Percentiles rank a stretch among this genome's conserved stretches.
These are phyloP conservation scores for Onychorhynchus coronatus DNA, from an alignment of 2,113 vertebrate genomes.

Conservation along the genomic window DNA sequence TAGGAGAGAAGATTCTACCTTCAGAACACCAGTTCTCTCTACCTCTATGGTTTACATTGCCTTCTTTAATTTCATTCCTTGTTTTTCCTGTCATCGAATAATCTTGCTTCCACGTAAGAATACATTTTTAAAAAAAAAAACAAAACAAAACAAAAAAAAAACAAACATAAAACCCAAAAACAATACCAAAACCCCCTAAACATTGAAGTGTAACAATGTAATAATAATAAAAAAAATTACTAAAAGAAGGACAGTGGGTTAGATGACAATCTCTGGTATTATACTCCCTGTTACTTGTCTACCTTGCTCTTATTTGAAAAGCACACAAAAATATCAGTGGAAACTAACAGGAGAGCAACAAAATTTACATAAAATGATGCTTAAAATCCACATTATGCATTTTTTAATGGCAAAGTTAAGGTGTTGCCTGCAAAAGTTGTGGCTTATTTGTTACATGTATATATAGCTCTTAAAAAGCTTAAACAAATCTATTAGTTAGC, in stretches of 20 bases:
- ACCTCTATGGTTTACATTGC: background rate
- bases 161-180: background rate
- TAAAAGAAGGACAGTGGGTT: background rate
- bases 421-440: background rate
- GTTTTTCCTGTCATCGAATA: background rate
- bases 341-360: background rate
- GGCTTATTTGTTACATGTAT: background rate
- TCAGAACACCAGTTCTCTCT: background rate
- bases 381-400: background rate
- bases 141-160: background rate
- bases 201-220: background rate
- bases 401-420: background rate
- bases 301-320: background rate
- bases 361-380: background rate
- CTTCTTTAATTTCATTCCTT: background rate
- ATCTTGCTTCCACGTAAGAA: background rate
- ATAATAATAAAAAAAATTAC: background rate
- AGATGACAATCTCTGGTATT: background rate
- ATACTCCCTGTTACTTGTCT: rapidly evolving
- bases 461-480: background rate
- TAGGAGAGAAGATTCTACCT: background rate
- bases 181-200: background rate
- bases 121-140: background rate
- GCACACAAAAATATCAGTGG: background rate
- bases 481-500: background rate